Base-by-base conservation (phyloP, 2,797 vertebrate species). In the Salarias fasciatus region DNA sequence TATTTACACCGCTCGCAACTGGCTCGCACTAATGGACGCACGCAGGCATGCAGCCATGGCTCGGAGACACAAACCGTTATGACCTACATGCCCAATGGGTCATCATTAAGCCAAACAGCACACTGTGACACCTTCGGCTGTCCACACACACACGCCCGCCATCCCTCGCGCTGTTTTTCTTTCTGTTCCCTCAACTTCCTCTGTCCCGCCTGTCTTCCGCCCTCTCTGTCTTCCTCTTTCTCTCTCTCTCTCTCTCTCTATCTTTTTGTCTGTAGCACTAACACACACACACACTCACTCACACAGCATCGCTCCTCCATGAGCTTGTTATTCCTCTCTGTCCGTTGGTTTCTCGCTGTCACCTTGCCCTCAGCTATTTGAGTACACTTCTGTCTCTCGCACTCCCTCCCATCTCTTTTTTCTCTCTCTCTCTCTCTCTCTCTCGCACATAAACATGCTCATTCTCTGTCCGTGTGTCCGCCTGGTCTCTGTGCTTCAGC, bases 31-130 rank as follows among this genome's bases (percentile, higher is more conserved):
- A 74, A 87, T 75, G 80, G 73, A 79, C 56, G 60, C 80, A 76
- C 57, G 33, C 63, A 57, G 53, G 61, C 77, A 55, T 75, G 64
- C 71, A 82, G 63, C 77, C 73, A 56, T 58, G 62, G 76, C 78
- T 77, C 45, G 55, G 83, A 85, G 73, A 87, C 73, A 73, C 79
- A 75, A 80, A 77, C 80, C 76, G 73, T 78, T 84, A 74, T 88
- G 88, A 90, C 86, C 87, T 85, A 86, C 82, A 87, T 86, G 86
- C 80, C 88, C 84, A 88, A 71, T 84, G 86, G 85, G 84, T 87
- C 83, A 87, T 80, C 82, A 83, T 79, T 75, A 80, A 86, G 78
- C 72, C 75, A 78, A 79, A 85, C 48, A 65, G 73, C 70, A 79
- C 79, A 86, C 77, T 72, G 78, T 83, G 77, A 89, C 82, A 89